phyloP scores from a whole-genome alignment of 2,113 vertebrate species.

The Plestiodon gilberti region DNA sequence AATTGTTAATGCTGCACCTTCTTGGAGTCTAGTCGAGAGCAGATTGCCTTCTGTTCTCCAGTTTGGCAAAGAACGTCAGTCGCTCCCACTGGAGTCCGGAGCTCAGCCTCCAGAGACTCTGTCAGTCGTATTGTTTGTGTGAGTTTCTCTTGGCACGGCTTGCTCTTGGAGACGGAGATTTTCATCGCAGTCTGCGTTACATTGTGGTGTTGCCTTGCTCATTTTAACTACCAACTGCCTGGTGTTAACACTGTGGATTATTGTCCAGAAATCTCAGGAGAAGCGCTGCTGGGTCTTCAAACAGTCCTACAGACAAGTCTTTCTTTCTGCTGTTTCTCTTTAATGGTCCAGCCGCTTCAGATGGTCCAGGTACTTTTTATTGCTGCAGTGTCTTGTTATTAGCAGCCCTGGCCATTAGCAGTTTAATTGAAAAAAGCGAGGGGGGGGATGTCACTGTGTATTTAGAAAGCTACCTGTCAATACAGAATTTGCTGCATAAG shows the following conservation, averaged over 20 bases:
- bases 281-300: slow-evolving; percentile 50
- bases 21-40: slow-evolving; percentile 66
- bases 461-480: not conserved
- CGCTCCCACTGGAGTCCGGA: slow-evolving; percentile 66
- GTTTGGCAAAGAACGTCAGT: slow-evolving; percentile 70
- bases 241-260: slow-evolving; percentile 57
- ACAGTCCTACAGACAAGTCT: slow-evolving; percentile 37
- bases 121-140: slow-evolving; percentile 50
- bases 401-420: slow-evolving; percentile 15
- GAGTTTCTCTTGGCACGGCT: slow-evolving; percentile 61
- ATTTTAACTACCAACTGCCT: slow-evolving; percentile 55
- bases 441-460: not conserved
- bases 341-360: slow-evolving; percentile 45
- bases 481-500: not conserved
- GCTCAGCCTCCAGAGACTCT: slow-evolving; percentile 65
- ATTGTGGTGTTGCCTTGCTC: slow-evolving; percentile 17
- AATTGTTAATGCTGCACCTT: slow-evolving; percentile 76
- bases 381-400: slow-evolving; percentile 45
- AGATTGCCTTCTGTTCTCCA: slow-evolving; percentile 44
- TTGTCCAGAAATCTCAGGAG: slow-evolving; percentile 53
- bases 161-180: slow-evolving; percentile 55
- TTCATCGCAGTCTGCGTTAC: slow-evolving; percentile 16
- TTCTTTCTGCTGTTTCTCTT: slow-evolving; percentile 52
- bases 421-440: not conserved
- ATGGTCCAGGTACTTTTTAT: slow-evolving; percentile 63